Base-by-base conservation (phyloP, 2,797 vertebrate species). In the Hippocampus kuda region DNA sequence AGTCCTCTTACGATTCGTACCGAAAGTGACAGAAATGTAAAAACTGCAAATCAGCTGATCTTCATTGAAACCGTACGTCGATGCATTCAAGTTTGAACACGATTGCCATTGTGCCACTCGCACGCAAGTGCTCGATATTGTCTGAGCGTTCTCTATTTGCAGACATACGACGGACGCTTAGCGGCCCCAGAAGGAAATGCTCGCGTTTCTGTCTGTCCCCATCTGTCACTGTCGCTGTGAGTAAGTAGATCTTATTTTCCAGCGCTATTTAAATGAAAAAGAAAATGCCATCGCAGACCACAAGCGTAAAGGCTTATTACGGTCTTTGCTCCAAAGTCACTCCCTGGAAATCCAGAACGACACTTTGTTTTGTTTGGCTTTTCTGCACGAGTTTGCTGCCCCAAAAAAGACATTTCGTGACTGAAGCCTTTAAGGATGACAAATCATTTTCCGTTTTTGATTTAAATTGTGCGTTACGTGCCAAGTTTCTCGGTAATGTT, bases 261-360 rank as follows among this genome's bases (percentile, higher is more conserved):
- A 70, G 60, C 74, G 72, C 67, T 75, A 80, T 77, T 78, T 73
- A 81, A 80, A 81, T 66, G 75, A 81, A 77, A 83, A 82, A 38
- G 34, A 79, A 83, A 79, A 84, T 70, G 68, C 67, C 11, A 68
- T 83, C 72, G 77, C 68, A 51, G 70, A 67, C 44, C 75, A 75
- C 67, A 75, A 80, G 70, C 71, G 77, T 75, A 73, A 82, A 77
- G 53, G 82, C 70, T 70, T 73, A 80, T 79, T 76, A 83, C 61
- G 2, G 67, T 81, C 68, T 76, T 75, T 70, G 54, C 65, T 53
- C 60, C 30, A 74, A 74, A 69, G 38, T 75, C 69, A 71, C 81
- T 78, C 68, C 73, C 79, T 78, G 57, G 79, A 78, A 83, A 80
- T 81, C 75, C 77, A 74, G 76, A 78, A 81, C 74, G 71, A 78